Evolutionary conservation across 2,888 invertebrate genomes (phyloP), one percentile per base, ranked within the genome.

Genomic region (Pandemis heparana): DNA sequence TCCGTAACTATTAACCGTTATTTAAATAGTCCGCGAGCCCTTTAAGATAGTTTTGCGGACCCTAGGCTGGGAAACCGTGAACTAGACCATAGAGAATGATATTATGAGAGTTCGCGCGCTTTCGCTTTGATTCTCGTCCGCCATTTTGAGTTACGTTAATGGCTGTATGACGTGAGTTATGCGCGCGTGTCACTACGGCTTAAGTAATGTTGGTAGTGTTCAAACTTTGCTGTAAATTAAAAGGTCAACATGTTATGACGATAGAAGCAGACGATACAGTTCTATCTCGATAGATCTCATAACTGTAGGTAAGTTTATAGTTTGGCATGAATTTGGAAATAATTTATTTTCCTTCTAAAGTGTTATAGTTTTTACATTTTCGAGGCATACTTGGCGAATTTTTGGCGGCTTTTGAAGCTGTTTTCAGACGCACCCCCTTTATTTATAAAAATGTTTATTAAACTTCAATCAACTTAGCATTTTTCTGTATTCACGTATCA

Each of bases 91-190:
- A 89, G 90, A 91, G 90, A 91, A 91, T 92, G 91, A 92, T 92
- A 41, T 9, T 43, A 92, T 91, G 93, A 91, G 92, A 91, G 90
- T 86, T 85, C 82, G 85, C 87, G 79, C 87, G 91, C 92, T 94
- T 92, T 93, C 93, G 89, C 92, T 93, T 92, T 92, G 92, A 92
- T 92, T 92, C 85, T 88, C 88, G 85, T 81, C 92, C 93, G 94
- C 92, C 90, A 91, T 92, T 94, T 92, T 94, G 91, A 94, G 87
- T 91, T 93, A 92, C 90, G 88, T 86, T 91, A 92, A 93, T 92
- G 89, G 91, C 81, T 81, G 80, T 83, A 82, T 86, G 89, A 87
- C 87, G 86, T 92, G 92, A 94, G 85, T 91, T 91, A 93, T 93
- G 89, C 81, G 87, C 83, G 83, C 87, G 85, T 89, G 91, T 92